Conservation (phyloP, 2,797 vertebrate genomes). For the Rhinoraja longicauda region DNA sequence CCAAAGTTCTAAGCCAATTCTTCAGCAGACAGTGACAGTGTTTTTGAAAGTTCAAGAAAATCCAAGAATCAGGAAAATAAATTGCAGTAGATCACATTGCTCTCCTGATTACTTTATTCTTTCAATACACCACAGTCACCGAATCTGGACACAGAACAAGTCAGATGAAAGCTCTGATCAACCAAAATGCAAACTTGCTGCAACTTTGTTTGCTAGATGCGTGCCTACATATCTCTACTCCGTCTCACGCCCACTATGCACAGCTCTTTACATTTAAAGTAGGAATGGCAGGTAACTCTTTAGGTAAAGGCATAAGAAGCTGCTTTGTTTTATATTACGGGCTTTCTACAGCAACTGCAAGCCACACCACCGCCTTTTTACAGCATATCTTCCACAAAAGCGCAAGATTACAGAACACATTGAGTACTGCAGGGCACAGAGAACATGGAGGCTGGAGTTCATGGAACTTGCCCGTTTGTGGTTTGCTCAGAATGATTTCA, state of each 20-base stretch:
- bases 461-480: constrained; percentile 20
- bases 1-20: not conserved
- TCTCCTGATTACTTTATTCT: not conserved
- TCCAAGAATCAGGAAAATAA: not conserved
- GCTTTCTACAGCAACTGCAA: not conserved
- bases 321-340: not conserved
- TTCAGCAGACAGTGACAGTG: not conserved
- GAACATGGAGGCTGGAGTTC: constrained; percentile 12
- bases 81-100: not conserved
- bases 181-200: not conserved
- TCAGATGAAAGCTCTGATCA: not conserved
- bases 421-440: constrained; percentile 35
- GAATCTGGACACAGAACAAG: not conserved
- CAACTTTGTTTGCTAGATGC: not conserved
- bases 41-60: not conserved
- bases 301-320: not conserved
- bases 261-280: not conserved
- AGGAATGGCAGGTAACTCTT: not conserved
- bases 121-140: not conserved
- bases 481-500: not conserved
- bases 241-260: not conserved
- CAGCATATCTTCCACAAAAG: constrained; percentile 6
- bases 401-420: constrained; percentile 16
- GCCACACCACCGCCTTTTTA: constrained; percentile 1
- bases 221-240: not conserved